Evolutionary conservation across 2,888 invertebrate species (phyloP).

Genomic region (Malacosoma neustria): DNA sequence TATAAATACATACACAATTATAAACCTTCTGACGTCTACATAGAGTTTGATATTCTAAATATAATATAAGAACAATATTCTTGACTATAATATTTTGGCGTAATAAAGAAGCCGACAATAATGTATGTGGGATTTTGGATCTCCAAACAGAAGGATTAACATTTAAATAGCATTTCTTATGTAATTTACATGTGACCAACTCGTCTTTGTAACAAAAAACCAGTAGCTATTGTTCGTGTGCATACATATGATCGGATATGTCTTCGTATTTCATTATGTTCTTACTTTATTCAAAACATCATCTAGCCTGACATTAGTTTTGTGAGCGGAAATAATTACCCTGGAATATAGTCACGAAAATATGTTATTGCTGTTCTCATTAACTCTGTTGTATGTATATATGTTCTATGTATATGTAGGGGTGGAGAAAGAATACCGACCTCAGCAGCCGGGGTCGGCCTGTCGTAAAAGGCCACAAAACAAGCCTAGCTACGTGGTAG

Average conservation of each 20-base stretch:
- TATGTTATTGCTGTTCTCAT: neutral
- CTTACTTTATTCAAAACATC: neutral
- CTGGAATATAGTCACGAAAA: neutral
- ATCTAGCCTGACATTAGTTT: neutral
- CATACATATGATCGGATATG: conserved; percentile 29
- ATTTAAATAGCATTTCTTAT: conserved; percentile 32
- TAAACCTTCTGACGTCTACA: too few relatives aligned
- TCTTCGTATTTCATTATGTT: conserved; percentile 8
- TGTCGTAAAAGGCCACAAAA: too few relatives aligned
- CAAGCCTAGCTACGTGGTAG: too few relatives aligned
- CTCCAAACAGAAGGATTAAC: conserved; percentile 28
- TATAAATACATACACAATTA: neutral
- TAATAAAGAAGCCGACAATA: conserved; percentile 34
- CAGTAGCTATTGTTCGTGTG: conserved; percentile 26
- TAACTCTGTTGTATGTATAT: too few relatives aligned
- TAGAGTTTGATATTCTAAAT: neutral
- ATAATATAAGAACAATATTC: too few relatives aligned
- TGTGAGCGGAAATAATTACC: neutral
- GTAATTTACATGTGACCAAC: conserved; percentile 38
- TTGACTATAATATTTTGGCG: conserved; percentile 8
- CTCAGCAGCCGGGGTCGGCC: too few relatives aligned
- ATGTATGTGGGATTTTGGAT: conserved; percentile 42
- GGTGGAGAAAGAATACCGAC: too few relatives aligned
- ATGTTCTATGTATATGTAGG: too few relatives aligned
- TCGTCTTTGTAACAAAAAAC: conserved; percentile 29